These are phyloP conservation scores for Rhorus exstirpatorius DNA, from an alignment of 2,888 invertebrate species.

Conservation along the genomic window DNA sequence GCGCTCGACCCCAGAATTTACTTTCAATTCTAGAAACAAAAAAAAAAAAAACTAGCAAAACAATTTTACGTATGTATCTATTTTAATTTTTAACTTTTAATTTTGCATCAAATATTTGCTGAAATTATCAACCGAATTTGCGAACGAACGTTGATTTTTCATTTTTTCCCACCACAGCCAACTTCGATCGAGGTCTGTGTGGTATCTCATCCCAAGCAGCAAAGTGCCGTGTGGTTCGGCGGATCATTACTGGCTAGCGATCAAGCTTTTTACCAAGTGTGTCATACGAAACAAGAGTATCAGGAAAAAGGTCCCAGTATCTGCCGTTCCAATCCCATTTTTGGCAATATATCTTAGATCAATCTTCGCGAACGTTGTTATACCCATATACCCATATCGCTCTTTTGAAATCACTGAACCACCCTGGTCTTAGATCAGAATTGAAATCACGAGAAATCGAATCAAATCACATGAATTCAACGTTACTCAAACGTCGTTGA, in stretches of 20 bases:
- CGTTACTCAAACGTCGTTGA: no score
- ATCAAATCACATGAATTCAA: no score
- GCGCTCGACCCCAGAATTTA: no score
- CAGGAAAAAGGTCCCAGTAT: slow-evolving; percentile 99
- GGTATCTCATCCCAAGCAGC: slow-evolving; percentile 99
- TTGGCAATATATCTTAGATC: slow-evolving; percentile 95
- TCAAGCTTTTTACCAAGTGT: slow-evolving; percentile 99
- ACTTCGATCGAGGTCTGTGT: slow-evolving; percentile 99
- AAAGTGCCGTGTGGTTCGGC: slow-evolving; percentile 99
- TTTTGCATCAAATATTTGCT: not conserved
- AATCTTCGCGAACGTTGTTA: not conserved
- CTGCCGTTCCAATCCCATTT: slow-evolving; percentile 99
- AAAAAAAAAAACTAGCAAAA: no score
- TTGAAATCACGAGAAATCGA: no score
- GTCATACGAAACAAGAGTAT: slow-evolving; percentile 99
- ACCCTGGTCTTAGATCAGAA: no score
- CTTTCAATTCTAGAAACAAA: no score
- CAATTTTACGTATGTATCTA: not conserved
- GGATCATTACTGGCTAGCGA: slow-evolving; percentile 98
- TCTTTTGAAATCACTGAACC: no score
- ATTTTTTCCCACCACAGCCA: slow-evolving; percentile 88
- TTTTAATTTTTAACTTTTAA: not conserved
- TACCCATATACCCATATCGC: no score
- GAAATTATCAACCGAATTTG: no score
- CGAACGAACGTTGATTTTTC: no score